These are phyloP conservation scores for Anabas testudineus DNA, from an alignment of 2,797 vertebrate genomes.

Conservation along the genomic window DNA sequence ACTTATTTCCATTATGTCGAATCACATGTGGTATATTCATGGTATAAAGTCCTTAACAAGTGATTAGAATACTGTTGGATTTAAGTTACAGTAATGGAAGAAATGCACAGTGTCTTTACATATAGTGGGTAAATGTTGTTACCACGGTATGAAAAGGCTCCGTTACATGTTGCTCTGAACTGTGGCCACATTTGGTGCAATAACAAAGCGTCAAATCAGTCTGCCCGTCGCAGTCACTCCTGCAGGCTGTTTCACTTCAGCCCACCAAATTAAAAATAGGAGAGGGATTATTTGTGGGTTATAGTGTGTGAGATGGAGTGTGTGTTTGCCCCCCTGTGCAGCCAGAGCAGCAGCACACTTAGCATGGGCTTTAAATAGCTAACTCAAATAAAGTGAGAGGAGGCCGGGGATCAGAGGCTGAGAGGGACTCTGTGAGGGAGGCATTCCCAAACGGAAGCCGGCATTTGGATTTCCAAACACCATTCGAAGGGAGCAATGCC, in stretches of 20 bases:
- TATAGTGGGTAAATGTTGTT: no score
- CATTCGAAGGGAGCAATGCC: conserved; percentile 72
- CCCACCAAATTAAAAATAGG: conserved; percentile 74
- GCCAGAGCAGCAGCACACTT: conserved; percentile 64
- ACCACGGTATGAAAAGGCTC: no score
- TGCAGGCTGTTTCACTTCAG: conserved; percentile 53
- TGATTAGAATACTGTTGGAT: no score
- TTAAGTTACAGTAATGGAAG: not conserved
- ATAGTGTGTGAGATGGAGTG: conserved; percentile 67
- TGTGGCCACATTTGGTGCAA: conserved; percentile 5
- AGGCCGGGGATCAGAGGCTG: conserved; percentile 77
- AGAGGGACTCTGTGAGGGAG: conserved; percentile 77
- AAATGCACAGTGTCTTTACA: no score
- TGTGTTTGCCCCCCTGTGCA: conserved; percentile 59
- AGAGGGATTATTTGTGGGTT: conserved; percentile 76
- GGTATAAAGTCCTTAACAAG: no score
- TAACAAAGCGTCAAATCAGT: conserved; percentile 32
- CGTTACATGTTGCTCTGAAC: no score
- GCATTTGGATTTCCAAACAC: conserved; percentile 76
- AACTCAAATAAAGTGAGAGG: conserved; percentile 81
- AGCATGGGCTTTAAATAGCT: conserved; percentile 79
- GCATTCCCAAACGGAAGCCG: conserved; percentile 80
- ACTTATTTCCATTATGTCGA: no score
- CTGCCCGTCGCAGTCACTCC: conserved; percentile 25
- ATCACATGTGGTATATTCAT: no score